Evolutionary conservation across 2,888 invertebrate species (phyloP).

Genomic region (Dromius quadrimaculatus): DNA sequence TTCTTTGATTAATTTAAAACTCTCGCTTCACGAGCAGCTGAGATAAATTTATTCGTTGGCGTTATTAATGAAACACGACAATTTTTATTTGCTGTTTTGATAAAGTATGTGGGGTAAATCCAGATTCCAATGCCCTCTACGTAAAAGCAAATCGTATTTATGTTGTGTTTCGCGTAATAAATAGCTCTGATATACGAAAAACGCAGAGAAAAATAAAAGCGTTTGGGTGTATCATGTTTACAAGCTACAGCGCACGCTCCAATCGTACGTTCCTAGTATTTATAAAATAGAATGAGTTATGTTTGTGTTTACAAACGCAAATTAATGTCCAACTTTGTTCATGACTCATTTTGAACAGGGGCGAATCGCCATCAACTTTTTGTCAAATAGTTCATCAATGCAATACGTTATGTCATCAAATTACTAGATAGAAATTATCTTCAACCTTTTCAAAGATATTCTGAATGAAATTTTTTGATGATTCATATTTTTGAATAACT

Average conservation of each 20-base stretch:
- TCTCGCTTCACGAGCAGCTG: constrained; percentile 6
- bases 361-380: no score
- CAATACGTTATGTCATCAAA: no score
- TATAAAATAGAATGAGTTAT: constrained; percentile 37
- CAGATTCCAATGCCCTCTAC: constrained; percentile 1
- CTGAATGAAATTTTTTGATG: no score
- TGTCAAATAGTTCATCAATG: no score
- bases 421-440: no score
- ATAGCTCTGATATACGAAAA: constrained; percentile 34
- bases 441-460: no score
- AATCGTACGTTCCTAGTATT: constrained; percentile 23
- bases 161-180: constrained; percentile 31
- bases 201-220: constrained; percentile 39
- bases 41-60: constrained; percentile 46
- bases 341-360: no score
- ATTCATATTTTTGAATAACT: no score
- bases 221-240: constrained; percentile 30
- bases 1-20: constrained; percentile 39
- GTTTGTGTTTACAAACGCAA: constrained; percentile 27
- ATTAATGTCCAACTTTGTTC: constrained; percentile 3
- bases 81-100: constrained; percentile 51
- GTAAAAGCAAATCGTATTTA: constrained; percentile 33
- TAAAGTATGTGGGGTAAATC: constrained; percentile 30
- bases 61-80: constrained; percentile 50
- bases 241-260: constrained; percentile 20